Conservation (phyloP, 2,888 invertebrate genomes). For the Hypselothyrea guttata region DNA sequence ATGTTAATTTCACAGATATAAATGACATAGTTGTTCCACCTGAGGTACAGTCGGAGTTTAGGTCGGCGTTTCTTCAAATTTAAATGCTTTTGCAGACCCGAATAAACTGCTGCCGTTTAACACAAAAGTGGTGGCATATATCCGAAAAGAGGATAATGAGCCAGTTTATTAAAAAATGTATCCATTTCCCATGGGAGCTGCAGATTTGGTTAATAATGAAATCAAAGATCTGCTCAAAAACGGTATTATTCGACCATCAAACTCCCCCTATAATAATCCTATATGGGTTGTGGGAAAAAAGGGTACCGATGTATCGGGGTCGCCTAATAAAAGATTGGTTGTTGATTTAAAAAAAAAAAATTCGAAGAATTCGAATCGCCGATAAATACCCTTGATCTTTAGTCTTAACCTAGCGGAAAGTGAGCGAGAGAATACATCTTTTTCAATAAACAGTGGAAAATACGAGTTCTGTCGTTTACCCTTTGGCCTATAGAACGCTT, state of each 20-base stretch:
- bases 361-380: slow-evolving; percentile 1
- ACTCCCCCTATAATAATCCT: slow-evolving; percentile 2
- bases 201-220: slow-evolving; percentile 8
- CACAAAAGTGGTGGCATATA: background rate
- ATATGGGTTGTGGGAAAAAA: slow-evolving; percentile 8
- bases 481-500: slow-evolving; percentile 2
- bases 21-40: slow-evolving; percentile 3
- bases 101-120: background rate
- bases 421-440: slow-evolving; percentile 2
- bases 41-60: slow-evolving; percentile 1
- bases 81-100: slow-evolving; percentile 3
- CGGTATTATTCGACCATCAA: slow-evolving; percentile 1
- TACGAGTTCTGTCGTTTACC: slow-evolving; percentile 2
- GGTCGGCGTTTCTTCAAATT: slow-evolving; percentile 1
- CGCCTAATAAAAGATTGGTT: slow-evolving; percentile 6
- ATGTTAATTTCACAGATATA: slow-evolving; percentile 8
- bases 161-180: slow-evolving; percentile 1
- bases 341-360: slow-evolving; percentile 3
- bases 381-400: background rate
- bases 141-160: background rate
- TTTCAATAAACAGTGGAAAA: slow-evolving; percentile 1
- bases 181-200: background rate
- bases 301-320: background rate
- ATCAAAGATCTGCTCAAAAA: background rate
- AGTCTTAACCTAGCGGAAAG: background rate